These are phyloP conservation scores for Melitaea athalia DNA, from an alignment of 2,888 invertebrate genomes.

Conservation along the genomic window DNA sequence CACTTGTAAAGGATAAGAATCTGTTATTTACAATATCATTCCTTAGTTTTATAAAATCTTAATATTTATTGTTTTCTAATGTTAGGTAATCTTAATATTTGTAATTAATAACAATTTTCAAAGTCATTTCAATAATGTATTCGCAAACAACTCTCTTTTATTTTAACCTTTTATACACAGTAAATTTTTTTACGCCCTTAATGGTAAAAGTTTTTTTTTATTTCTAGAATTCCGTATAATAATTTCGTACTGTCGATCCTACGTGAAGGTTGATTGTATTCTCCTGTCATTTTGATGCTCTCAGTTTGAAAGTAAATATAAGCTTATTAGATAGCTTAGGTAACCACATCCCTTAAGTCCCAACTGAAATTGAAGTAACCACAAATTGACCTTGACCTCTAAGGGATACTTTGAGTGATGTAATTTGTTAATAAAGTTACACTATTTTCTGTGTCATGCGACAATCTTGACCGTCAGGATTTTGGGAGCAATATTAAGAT, in stretches of 20 bases:
- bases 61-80: no score
- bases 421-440: conserved; percentile 12
- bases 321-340: conserved; percentile 9
- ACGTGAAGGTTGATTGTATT: conserved; percentile 1
- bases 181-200: not conserved
- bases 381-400: conserved; percentile 7
- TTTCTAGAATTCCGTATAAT: no score
- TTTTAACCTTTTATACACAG: no score
- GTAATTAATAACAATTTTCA: no score
- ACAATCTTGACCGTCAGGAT: conserved; percentile 1
- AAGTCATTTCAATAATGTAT: no score
- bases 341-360: conserved; percentile 9
- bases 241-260: not conserved
- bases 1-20: not conserved
- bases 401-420: conserved; percentile 1
- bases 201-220: not conserved
- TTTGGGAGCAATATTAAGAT: not conserved
- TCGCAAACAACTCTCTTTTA: no score
- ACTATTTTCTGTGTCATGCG: conserved; percentile 4
- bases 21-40: no score
- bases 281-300: not conserved
- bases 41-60: no score
- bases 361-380: conserved; percentile 7
- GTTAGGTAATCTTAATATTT: no score
- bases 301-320: conserved; percentile 5